A percentile compares a stretch with the other conserved stretches of the same genome.
phyloP scores from a whole-genome alignment of 2,797 vertebrate species.

The Leptodactylus fallax region DNA sequence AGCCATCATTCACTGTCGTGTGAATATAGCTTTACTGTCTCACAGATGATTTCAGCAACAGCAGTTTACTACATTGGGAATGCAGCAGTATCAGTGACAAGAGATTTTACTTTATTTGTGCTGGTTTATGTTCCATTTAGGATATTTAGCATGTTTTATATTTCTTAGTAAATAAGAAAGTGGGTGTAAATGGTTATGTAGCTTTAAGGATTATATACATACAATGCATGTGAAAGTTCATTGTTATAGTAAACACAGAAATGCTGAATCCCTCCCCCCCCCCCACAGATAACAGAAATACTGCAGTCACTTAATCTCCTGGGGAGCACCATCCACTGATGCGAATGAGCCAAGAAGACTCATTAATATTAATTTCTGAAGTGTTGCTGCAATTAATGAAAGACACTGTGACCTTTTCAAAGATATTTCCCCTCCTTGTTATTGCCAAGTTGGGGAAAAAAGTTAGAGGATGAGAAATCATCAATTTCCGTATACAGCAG shows the following conservation, averaged over 20 bases:
- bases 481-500: slow-evolving; percentile 73
- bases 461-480: slow-evolving; percentile 71
- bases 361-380: slow-evolving; percentile 71
- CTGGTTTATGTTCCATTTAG: too few species aligned
- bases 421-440: slow-evolving; percentile 69
- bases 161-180: background rate
- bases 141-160: background rate
- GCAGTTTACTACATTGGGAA: too few species aligned
- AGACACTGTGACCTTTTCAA: slow-evolving; percentile 72
- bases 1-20: too few species aligned
- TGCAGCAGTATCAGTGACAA: too few species aligned
- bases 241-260: slow-evolving; percentile 23
- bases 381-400: slow-evolving; percentile 73
- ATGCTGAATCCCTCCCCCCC: background rate
- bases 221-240: background rate
- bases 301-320: slow-evolving; percentile 64
- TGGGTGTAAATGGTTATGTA: too few species aligned
- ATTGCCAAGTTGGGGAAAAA: slow-evolving; percentile 64
- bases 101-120: background rate
- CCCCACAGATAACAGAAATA: slow-evolving; percentile 62
- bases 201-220: background rate
- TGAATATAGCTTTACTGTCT: too few species aligned
- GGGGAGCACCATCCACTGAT: slow-evolving; percentile 67
- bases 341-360: slow-evolving; percentile 64
- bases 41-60: too few species aligned